Base-by-base conservation (phyloP, 2,113 vertebrate species). In the Andinoacara biseriatus region DNA sequence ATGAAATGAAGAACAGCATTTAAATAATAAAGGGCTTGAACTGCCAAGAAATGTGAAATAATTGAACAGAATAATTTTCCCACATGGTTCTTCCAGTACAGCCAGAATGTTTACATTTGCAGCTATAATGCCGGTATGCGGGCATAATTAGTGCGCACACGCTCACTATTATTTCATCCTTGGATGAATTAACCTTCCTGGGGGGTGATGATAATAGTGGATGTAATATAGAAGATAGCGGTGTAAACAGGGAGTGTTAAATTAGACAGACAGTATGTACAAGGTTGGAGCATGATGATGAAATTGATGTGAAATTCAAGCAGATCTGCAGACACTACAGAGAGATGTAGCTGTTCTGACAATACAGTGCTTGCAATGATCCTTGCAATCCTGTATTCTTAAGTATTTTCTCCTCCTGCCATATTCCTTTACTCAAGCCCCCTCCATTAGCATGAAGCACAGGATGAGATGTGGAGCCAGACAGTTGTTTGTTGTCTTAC, bases 371-470 rank as follows among this genome's bases (percentile, higher is more conserved):
- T 46, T 15, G 13, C 43, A 46, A 46, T 46, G 43, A 43, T 43
- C 40, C 11, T 43, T 69, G 49, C 49, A 72, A 52, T 72, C 65
- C 67, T 18, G 10, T 33, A 20, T 31, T 14, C 0, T 2, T 54
- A 2, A 54, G 26, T 72, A 33, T n/a, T 54, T 72, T 6, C 67
- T 62, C 38, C 31, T 1, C 62, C 26, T 8, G 22, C 8, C 29
- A 52, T 18, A 65, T 1, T 52, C 24, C 69, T 10, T 60, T 78
- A 87, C 80, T 67, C 20, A 5, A 58, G 15, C 24, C 62, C 58
- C 24, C 61, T 67, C 40, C 60, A 57, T 72, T 24, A 77, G 24
- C 29, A 4, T 60, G 69, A 84, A 72, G n/a, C 81, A 74, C 3
- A 7, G 22, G 83, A 7, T 67, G 58, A 2, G 26, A 52, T 9